phyloP scores from a whole-genome alignment of 2,113 vertebrate species.

The Oryctolagus cuniculus region mOryCun1.1 NC_091438.1:156049001-156049500 shows the following conservation, averaged over 20 bases:
- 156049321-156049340: conserved; percentile 85
- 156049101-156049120: neutral
- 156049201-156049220: conserved; percentile 87
- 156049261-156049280: conserved; percentile 87
- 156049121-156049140: conserved; percentile 76
- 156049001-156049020: conserved; percentile 81
- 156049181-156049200: conserved; percentile 89
- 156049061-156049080: conserved; percentile 82
- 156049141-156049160: conserved; percentile 87
- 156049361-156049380: conserved; percentile 77
- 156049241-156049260: conserved; percentile 89
- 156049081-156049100: conserved; percentile 71
- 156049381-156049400: conserved; percentile 64
- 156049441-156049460: neutral
- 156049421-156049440: conserved; percentile 19
- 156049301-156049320: conserved; percentile 86
- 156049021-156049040: conserved; percentile 88
- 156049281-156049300: conserved; percentile 87
- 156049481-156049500: neutral
- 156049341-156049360: conserved; percentile 80
- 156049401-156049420: conserved; percentile 30
- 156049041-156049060: conserved; percentile 88
- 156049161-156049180: conserved; percentile 90
- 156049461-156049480: neutral
- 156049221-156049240: conserved; percentile 83